Conservation (phyloP, 2,113 vertebrate genomes). For the Semnornis frantzii region DNA sequence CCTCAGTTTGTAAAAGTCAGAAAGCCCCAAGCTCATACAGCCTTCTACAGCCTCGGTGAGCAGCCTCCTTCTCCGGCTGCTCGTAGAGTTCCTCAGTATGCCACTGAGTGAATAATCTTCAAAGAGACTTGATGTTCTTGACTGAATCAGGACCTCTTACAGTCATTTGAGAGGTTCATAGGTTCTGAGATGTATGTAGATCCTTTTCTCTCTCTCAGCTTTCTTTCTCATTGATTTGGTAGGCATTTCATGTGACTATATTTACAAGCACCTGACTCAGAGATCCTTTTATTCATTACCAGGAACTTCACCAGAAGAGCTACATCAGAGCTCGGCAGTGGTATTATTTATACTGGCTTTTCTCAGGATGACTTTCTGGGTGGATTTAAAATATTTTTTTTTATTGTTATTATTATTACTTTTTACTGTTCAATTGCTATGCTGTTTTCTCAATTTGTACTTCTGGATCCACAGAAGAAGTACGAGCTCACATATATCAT, state of each 20-base stretch:
- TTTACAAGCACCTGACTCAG: conserved; percentile 47
- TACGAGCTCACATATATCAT: neutral
- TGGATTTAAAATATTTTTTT: neutral
- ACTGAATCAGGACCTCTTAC: neutral
- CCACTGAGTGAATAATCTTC: neutral
- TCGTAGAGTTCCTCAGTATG: neutral
- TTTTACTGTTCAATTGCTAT: conserved; percentile 33
- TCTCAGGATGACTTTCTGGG: conserved; percentile 6
- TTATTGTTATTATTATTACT: neutral
- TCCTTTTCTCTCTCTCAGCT: neutral
- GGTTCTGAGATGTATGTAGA: neutral
- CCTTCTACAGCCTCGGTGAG: neutral
- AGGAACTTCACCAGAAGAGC: conserved; percentile 41
- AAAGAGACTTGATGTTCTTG: neutral
- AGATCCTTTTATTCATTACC: conserved; percentile 39
- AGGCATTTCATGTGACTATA: neutral
- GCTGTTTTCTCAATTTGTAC: conserved; percentile 38
- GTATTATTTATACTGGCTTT: conserved; percentile 43
- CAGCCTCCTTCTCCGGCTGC: neutral
- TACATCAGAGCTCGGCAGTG: conserved; percentile 23
- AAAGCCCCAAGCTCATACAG: fast-evolving
- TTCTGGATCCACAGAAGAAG: conserved; percentile 52
- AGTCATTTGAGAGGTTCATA: neutral
- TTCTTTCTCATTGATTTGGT: neutral
- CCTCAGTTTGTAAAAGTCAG: neutral